phyloP scores from a whole-genome alignment of 2,888 invertebrate species.

The Prenolepis imparis region DNA sequence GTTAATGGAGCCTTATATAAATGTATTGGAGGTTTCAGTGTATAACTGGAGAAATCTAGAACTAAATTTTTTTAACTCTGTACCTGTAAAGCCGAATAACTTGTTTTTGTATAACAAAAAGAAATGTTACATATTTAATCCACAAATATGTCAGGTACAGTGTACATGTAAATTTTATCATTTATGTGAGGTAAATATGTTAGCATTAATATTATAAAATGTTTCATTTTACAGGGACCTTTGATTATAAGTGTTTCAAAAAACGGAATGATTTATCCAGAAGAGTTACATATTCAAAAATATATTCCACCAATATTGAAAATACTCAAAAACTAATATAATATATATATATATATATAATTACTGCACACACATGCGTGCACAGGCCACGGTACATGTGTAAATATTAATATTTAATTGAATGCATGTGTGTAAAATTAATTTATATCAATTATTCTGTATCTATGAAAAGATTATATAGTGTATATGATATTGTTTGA shows the following conservation, averaged over 20 bases:
- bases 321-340: constrained; percentile 59
- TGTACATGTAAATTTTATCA: constrained; percentile 7
- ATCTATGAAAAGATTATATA: not conserved
- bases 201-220: constrained; percentile 20
- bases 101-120: constrained; percentile 69
- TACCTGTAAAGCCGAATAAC: constrained; percentile 74
- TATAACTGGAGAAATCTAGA: constrained; percentile 68
- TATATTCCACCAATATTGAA: constrained; percentile 76
- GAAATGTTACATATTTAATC: constrained; percentile 80
- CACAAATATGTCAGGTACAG: constrained; percentile 73
- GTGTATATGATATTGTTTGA: not conserved
- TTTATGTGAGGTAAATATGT: not conserved
- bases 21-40: constrained; percentile 74
- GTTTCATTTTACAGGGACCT: constrained; percentile 73
- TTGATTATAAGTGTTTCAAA: constrained; percentile 76
- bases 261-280: constrained; percentile 75
- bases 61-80: constrained; percentile 77
- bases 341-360: not conserved
- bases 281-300: constrained; percentile 73
- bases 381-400: not conserved
- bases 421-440: not conserved
- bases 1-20: constrained; percentile 77
- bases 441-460: constrained; percentile 13
- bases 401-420: constrained; percentile 3
- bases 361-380: not conserved